Percentiles rank a stretch among this genome's conserved stretches.
These are phyloP conservation scores for Sakesphorus luctuosus DNA, from an alignment of 2,113 vertebrate genomes.

Conservation along the genomic window DNA sequence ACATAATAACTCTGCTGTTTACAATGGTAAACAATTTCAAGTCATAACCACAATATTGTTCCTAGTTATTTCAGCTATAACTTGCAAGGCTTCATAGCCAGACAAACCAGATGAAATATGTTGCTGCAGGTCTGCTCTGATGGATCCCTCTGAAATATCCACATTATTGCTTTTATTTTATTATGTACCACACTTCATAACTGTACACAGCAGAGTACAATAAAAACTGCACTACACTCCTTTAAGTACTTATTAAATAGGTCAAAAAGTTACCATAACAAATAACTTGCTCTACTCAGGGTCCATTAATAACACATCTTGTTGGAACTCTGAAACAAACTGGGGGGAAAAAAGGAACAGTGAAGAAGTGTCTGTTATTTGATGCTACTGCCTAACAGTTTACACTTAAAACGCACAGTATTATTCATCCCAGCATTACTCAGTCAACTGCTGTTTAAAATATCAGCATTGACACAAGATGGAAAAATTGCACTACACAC, in stretches of 20 bases:
- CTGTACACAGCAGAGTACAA: constrained; percentile 74
- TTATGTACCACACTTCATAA: constrained; percentile 89
- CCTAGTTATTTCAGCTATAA: constrained; percentile 90
- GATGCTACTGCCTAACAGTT: background rate
- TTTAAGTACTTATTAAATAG: constrained; percentile 80
- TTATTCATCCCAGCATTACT: background rate
- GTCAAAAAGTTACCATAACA: constrained; percentile 81
- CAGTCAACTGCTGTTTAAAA: background rate
- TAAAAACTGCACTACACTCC: constrained; percentile 73
- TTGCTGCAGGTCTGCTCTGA: constrained; percentile 81
- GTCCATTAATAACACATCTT: constrained; percentile 79
- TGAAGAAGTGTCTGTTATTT: background rate
- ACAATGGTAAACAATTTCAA: constrained; percentile 83
- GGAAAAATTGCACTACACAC: background rate
- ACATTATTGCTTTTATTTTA: constrained; percentile 94
- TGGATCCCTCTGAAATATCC: constrained; percentile 88
- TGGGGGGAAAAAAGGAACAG: background rate
- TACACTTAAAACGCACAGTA: background rate
- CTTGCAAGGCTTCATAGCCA: constrained; percentile 79
- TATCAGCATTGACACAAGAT: background rate
- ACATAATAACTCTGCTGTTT: constrained; percentile 65
- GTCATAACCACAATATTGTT: constrained; percentile 90
- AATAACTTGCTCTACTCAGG: constrained; percentile 70
- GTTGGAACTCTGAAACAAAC: constrained; percentile 70
- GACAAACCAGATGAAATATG: constrained; percentile 83